Base-by-base conservation (phyloP, 2,113 vertebrate genomes). In the Castor canadensis region DNA sequence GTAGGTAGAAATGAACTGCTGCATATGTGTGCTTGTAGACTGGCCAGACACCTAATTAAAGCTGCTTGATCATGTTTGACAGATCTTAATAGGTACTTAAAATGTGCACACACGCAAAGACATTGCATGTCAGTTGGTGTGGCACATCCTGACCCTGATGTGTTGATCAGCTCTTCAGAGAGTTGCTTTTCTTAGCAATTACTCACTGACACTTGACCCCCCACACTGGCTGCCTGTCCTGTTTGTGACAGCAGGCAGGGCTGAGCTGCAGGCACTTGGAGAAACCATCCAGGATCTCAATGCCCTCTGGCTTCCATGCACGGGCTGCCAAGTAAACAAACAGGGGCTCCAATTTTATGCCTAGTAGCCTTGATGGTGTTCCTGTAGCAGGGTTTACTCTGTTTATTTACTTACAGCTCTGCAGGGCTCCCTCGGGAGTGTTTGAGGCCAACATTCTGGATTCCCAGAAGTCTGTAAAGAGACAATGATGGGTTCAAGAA, bases 151-250 rank as follows among this genome's bases (percentile, higher is more conserved):
- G 77, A 88, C 84, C 87, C 94, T 64, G 47, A 89, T 0, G 79
- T 95, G 94, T 87, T 86, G 88, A 89, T 80, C 93, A 64, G 82
- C 52, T 30, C 30, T 84, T 79, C 58, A 80, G 76, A 96, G 91
- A 90, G 81, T 67, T 96, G 93, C 84, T 97, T 94, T 95, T 96
- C 94, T 96, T 94, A 62, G 93, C 81, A 84, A 95, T 92, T 87
- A 95, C 81, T 90, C 77, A 86, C 75, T 92, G 95, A 72, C 96
- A 82, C 24, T 32, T 92, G 96, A 91, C 82, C 67, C 69, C 47
- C 66, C 54, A 60, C 67, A 52, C 13, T 1, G 73, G 47, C 90
- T 45, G 64, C 60, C 93, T 84, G 56, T 87, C 77, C 83, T 0
- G 1, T 12, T 8, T 54, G 81, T 94, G 93, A 88, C 82, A 73